These are phyloP conservation scores for Dendrolimus kikuchii DNA, from an alignment of 1,140 invertebrate species.

Conservation along the genomic window DNA sequence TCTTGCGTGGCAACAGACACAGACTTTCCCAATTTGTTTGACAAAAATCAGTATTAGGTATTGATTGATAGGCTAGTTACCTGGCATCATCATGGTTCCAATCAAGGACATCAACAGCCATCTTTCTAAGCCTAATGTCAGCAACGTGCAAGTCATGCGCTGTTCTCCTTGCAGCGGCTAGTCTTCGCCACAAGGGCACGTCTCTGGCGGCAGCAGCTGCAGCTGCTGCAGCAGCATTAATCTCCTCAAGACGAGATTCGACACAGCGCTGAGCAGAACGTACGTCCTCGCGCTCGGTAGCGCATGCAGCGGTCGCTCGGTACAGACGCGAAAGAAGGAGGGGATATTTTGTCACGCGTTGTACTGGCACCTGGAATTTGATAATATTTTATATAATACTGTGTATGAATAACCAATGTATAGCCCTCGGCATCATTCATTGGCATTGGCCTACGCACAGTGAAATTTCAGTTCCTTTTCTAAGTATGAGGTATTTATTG, in stretches of 20 bases:
- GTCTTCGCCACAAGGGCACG: constrained; percentile 90
- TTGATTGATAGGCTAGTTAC: constrained; percentile 21
- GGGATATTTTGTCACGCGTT: constrained; percentile 94
- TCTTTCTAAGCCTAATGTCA: constrained; percentile 90
- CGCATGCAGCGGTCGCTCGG: constrained; percentile 90
- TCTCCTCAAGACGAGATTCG: constrained; percentile 93
- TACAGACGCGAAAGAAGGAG: constrained; percentile 90
- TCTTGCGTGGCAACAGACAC: no score
- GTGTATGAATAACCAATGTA: no score
- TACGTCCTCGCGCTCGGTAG: constrained; percentile 83
- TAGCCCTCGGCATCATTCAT: no score
- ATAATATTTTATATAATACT: neutral
- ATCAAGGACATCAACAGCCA: constrained; percentile 92
- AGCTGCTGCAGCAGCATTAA: constrained; percentile 95
- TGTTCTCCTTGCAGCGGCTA: constrained; percentile 83
- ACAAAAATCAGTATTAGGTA: no score
- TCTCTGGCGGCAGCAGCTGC: constrained; percentile 86
- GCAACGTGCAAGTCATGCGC: constrained; percentile 87
- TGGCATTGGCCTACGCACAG: no score
- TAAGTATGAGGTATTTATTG: no score
- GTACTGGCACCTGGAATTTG: constrained; percentile 83
- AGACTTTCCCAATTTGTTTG: no score
- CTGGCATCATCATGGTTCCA: constrained; percentile 94
- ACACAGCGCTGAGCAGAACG: constrained; percentile 92
- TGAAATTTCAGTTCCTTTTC: no score